phyloP scores from a whole-genome alignment of 2,888 invertebrate genomes.

The Dastarcus helophoroides region DNA sequence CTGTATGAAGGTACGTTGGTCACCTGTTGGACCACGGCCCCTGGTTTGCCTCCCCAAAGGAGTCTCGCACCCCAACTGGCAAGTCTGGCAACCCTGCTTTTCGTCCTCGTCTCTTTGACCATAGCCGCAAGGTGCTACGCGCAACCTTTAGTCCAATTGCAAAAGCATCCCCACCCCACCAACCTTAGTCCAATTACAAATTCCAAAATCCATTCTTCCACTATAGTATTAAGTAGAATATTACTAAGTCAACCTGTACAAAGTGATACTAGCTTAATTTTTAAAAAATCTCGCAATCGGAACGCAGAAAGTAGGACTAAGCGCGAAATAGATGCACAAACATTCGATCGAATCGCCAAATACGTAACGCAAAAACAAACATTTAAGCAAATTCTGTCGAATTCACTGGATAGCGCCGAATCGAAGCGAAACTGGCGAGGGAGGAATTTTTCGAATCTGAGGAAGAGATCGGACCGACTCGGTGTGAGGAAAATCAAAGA shows the following conservation, averaged over 20 bases:
- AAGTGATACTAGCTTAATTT: constrained; percentile 31
- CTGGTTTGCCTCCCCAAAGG: constrained; percentile 22
- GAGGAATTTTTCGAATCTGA: constrained; percentile 6
- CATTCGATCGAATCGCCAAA: too few relatives aligned
- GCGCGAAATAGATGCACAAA: constrained; percentile 17
- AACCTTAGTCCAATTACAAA: constrained; percentile 26
- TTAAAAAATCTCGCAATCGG: constrained; percentile 3
- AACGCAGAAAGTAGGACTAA: constrained; percentile 13
- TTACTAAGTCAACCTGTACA: constrained; percentile 23
- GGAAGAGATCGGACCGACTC: constrained; percentile 8
- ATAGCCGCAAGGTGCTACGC: constrained; percentile 51
- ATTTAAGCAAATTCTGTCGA: too few relatives aligned
- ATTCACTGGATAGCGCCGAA: too few relatives aligned
- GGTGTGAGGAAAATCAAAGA: constrained; percentile 10
- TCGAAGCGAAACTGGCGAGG: too few relatives aligned
- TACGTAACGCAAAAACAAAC: too few relatives aligned
- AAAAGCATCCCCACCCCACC: constrained; percentile 16
- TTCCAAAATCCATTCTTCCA: constrained; percentile 31
- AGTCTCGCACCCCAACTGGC: constrained; percentile 28
- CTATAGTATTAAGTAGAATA: constrained; percentile 30
- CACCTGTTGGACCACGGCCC: constrained; percentile 32
- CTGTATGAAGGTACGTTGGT: constrained; percentile 33
- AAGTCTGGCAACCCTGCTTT: constrained; percentile 27
- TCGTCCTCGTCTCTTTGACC: constrained; percentile 38
- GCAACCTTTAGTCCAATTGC: constrained; percentile 26